These are phyloP conservation scores for Amblyopsis hoosieri DNA, from an alignment of 2,797 vertebrate species.

Conservation along the genomic window DNA sequence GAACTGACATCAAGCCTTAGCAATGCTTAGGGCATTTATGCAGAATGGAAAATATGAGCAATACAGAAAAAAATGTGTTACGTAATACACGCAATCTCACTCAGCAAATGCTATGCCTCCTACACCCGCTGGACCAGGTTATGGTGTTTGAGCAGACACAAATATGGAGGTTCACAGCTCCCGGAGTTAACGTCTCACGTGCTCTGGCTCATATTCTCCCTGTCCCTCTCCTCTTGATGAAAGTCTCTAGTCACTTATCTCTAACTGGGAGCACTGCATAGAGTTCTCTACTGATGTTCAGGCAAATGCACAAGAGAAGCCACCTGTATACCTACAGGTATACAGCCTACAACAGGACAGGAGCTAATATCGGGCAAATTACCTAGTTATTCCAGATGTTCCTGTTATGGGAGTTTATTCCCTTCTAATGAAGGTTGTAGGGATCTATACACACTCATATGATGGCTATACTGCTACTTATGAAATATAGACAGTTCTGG, in stretches of 20 bases:
- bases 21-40: conserved; percentile 65
- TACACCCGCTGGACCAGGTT: conserved; percentile 49
- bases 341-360: conserved; percentile 55
- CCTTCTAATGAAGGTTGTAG: conserved; percentile 37
- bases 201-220: conserved; percentile 8
- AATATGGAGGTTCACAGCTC: conserved; percentile 45
- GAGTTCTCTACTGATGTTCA: conserved; percentile 27
- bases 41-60: conserved; percentile 76
- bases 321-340: conserved; percentile 61
- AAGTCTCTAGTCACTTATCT: not conserved
- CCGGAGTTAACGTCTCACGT: conserved; percentile 37
- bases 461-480: not conserved
- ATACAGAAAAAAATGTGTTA: conserved; percentile 28
- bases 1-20: conserved; percentile 58
- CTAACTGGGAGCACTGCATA: not conserved
- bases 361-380: conserved; percentile 43
- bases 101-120: conserved; percentile 35
- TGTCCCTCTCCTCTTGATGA: conserved; percentile 8
- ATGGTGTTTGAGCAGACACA: conserved; percentile 53
- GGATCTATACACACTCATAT: conserved; percentile 37
- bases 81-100: conserved; percentile 45
- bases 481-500: no score
- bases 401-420: conserved; percentile 41
- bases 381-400: conserved; percentile 35
- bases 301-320: conserved; percentile 53